phyloP scores from a whole-genome alignment of 2,797 vertebrate species.

The Cossypha polioptera region DNA sequence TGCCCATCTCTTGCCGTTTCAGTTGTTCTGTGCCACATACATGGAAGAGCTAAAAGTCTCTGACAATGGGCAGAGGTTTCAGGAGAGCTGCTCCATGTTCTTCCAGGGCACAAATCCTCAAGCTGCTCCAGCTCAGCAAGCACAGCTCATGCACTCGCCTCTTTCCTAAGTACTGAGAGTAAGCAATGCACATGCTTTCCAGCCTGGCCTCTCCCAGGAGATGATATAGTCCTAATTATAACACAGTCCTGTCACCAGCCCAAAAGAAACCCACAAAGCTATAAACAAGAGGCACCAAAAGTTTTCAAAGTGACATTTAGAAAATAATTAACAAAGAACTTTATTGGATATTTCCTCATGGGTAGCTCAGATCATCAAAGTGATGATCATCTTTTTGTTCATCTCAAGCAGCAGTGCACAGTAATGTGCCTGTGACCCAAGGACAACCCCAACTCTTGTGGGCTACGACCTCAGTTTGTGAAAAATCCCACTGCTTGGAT shows the following conservation, averaged over 20 bases:
- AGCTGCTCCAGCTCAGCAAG: neutral
- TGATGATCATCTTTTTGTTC: rapidly evolving
- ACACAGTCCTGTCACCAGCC: neutral
- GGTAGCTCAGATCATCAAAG: neutral
- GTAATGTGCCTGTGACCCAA: neutral
- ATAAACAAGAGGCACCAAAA: neutral
- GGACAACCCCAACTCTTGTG: neutral
- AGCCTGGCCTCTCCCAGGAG: neutral
- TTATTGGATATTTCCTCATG: neutral
- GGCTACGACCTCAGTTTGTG: neutral
- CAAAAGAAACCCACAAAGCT: neutral
- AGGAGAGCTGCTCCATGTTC: neutral
- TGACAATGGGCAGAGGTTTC: neutral
- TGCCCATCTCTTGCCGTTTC: neutral
- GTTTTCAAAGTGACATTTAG: neutral
- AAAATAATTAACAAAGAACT: neutral
- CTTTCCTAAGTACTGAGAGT: neutral
- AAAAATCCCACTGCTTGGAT: neutral
- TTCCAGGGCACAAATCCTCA: neutral
- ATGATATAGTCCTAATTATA: neutral
- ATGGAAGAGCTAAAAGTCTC: neutral
- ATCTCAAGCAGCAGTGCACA: neutral
- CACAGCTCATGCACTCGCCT: neutral
- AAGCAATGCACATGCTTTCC: neutral
- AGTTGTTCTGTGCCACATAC: neutral